phyloP scores from a whole-genome alignment of 2,797 vertebrate species.

The Rhyacichthys aspro region DNA sequence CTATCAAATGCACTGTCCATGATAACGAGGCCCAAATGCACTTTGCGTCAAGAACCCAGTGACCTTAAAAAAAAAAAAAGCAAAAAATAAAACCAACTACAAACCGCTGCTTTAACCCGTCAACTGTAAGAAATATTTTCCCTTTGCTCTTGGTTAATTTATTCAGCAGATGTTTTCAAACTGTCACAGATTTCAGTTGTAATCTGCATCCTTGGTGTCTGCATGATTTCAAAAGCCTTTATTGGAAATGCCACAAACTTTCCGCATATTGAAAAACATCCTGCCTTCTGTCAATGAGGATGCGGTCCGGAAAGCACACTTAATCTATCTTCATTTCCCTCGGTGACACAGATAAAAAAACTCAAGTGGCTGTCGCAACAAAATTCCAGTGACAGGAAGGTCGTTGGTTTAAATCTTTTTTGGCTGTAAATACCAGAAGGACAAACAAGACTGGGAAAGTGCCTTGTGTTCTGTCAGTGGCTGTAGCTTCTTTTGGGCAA shows the following conservation, averaged over 20 bases:
- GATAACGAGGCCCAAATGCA: neutral
- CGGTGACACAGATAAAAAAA: slow-evolving; percentile 24
- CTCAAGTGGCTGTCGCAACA: slow-evolving; percentile 24
- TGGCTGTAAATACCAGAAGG: slow-evolving; percentile 17
- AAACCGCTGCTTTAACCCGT: slow-evolving; percentile 1
- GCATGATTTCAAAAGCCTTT: slow-evolving; percentile 2
- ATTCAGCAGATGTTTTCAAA: slow-evolving; percentile 1
- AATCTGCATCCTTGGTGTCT: slow-evolving; percentile 6
- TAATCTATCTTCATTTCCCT: slow-evolving; percentile 43
- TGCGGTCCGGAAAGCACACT: slow-evolving; percentile 8
- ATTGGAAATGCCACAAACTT: slow-evolving; percentile 16
- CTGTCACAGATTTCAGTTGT: neutral
- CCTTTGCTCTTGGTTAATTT: neutral
- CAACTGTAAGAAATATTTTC: slow-evolving; percentile 1
- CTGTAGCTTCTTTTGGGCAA: slow-evolving; percentile 16
- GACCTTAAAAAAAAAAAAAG: slow-evolving; percentile 3
- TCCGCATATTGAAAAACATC: slow-evolving; percentile 14
- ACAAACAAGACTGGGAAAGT: slow-evolving; percentile 2
- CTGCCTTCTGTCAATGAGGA: slow-evolving; percentile 2
- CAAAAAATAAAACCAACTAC: no score
- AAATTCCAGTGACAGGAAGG: slow-evolving; percentile 10
- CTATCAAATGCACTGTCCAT: no score
- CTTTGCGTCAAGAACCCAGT: neutral
- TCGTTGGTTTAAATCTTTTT: slow-evolving; percentile 14
- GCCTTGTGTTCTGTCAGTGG: slow-evolving; percentile 2